phyloP scores from a whole-genome alignment of 2,888 invertebrate species.

The Pyralis farinalis region DNA sequence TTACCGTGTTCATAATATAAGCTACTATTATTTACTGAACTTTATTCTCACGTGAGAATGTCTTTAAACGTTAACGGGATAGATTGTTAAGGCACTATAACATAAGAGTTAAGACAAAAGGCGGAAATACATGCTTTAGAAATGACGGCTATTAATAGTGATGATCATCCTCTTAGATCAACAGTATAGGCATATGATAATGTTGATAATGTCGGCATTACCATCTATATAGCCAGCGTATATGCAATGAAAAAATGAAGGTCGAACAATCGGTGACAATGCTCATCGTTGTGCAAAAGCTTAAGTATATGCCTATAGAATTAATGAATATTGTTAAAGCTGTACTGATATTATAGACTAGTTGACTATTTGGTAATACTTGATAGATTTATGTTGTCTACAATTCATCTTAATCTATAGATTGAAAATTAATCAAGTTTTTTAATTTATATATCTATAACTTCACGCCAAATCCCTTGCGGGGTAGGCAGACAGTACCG shows the following conservation, averaged over 20 bases:
- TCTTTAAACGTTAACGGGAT: slow-evolving; percentile 41
- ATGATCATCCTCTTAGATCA: slow-evolving; percentile 30
- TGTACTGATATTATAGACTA: too few relatives aligned
- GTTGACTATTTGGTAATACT: too few relatives aligned
- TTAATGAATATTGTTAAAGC: neutral
- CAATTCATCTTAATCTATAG: too few relatives aligned
- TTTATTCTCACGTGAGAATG: slow-evolving; percentile 41
- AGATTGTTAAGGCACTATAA: slow-evolving; percentile 35
- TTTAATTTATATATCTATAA: too few relatives aligned
- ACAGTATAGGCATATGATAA: slow-evolving; percentile 19
- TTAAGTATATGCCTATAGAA: neutral
- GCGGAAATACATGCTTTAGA: slow-evolving; percentile 44
- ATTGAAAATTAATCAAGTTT: too few relatives aligned
- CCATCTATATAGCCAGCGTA: slow-evolving; percentile 4
- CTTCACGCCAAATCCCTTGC: too few relatives aligned
- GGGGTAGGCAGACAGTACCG: too few relatives aligned
- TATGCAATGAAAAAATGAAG: slow-evolving; percentile 8
- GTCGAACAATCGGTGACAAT: slow-evolving; percentile 7
- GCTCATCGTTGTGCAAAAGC: slow-evolving; percentile 5
- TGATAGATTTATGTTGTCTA: too few relatives aligned
- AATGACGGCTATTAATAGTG: slow-evolving; percentile 39
- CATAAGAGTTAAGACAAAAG: slow-evolving; percentile 38
- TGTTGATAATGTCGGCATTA: slow-evolving; percentile 15
- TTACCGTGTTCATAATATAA: slow-evolving; percentile 12
- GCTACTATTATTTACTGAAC: slow-evolving; percentile 15